Evolutionary conservation across 2,113 vertebrate species (phyloP).

Genomic region (Collichthys lucidus): DNA sequence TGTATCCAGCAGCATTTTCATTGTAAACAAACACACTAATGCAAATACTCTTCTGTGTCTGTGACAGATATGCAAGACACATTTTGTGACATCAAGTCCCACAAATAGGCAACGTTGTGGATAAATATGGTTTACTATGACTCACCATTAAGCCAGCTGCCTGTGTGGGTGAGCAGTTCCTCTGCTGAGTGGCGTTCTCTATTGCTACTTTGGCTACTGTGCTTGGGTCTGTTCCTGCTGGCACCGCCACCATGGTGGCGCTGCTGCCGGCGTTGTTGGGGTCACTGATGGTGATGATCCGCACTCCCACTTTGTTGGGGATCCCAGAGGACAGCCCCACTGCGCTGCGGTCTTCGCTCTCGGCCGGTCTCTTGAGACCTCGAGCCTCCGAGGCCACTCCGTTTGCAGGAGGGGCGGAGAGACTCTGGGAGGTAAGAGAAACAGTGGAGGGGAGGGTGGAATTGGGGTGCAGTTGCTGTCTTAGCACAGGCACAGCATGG

Average conservation of each 20-base stretch:
- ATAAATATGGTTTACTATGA: constrained; percentile 45
- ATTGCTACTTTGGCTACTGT: constrained; percentile 99
- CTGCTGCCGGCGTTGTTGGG: constrained; percentile 98
- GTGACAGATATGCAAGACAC: constrained; percentile 10
- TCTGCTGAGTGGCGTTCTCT: constrained; percentile 97
- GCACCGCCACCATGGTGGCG: constrained; percentile 98
- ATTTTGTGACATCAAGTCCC: constrained; percentile 21
- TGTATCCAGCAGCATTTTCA: too few species aligned
- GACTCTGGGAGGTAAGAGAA: constrained; percentile 87
- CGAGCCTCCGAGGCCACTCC: constrained; percentile 91
- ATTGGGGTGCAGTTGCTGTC: constrained; percentile 89
- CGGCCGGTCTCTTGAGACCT: constrained; percentile 93
- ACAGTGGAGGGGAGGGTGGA: constrained; percentile 89
- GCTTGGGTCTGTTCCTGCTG: constrained; percentile 97
- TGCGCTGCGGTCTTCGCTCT: constrained; percentile 88
- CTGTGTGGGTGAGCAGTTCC: constrained; percentile 89
- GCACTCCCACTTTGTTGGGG: constrained; percentile 98
- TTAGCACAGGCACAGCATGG: constrained; percentile 88
- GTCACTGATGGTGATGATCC: constrained; percentile 99
- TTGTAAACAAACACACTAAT: not conserved
- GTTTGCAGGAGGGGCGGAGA: constrained; percentile 88
- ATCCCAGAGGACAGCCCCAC: constrained; percentile 87
- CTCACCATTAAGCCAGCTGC: constrained; percentile 90
- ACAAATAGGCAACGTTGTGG: not conserved
- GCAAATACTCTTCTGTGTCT: not conserved